phyloP scores from a whole-genome alignment of 2,888 invertebrate genomes.

The Hipparchia semele region DNA sequence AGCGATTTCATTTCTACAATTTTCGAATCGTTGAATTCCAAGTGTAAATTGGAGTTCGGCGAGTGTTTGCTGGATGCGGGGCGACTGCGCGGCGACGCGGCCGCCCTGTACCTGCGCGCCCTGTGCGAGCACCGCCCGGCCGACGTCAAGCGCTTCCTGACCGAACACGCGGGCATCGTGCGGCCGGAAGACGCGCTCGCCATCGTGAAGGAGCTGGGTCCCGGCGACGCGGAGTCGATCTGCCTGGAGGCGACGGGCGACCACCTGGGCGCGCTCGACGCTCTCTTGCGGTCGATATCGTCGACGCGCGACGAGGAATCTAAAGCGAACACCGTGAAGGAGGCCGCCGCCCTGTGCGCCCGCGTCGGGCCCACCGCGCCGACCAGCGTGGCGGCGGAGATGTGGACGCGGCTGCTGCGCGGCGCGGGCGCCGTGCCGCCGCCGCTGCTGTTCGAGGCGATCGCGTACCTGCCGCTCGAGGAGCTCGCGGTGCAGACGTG shows the following conservation, averaged over 20 bases:
- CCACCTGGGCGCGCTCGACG: conserved; percentile 63
- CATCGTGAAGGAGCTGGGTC: conserved; percentile 57
- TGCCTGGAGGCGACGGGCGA: conserved; percentile 75
- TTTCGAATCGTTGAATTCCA: conserved; percentile 45
- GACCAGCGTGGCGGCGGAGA: conserved; percentile 49
- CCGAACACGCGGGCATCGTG: conserved; percentile 59
- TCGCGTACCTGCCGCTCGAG: conserved; percentile 60
- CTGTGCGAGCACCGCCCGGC: conserved; percentile 57
- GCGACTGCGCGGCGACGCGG: conserved; percentile 57
- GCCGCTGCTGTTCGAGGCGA: conserved; percentile 62
- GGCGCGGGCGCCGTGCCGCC: conserved; percentile 53
- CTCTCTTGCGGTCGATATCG: conserved; percentile 54
- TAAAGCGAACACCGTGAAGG: conserved; percentile 47
- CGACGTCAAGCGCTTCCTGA: conserved; percentile 58
- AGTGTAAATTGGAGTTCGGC: conserved; percentile 56
- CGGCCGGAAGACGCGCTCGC: conserved; percentile 70
- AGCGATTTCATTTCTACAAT: conserved; percentile 47
- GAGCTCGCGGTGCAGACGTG: conserved; percentile 54
- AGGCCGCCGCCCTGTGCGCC: conserved; percentile 61
- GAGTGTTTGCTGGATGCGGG: conserved; percentile 57
- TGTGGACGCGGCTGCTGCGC: conserved; percentile 61
- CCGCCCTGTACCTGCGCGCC: conserved; percentile 58
- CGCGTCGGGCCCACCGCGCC: conserved; percentile 60
- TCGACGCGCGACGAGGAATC: conserved; percentile 40
- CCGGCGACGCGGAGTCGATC: conserved; percentile 61